A percentile compares a stretch with the other conserved stretches of the same genome.
These are phyloP conservation scores for Muscina levida DNA, from an alignment of 2,888 invertebrate species.

Conservation along the genomic window DNA sequence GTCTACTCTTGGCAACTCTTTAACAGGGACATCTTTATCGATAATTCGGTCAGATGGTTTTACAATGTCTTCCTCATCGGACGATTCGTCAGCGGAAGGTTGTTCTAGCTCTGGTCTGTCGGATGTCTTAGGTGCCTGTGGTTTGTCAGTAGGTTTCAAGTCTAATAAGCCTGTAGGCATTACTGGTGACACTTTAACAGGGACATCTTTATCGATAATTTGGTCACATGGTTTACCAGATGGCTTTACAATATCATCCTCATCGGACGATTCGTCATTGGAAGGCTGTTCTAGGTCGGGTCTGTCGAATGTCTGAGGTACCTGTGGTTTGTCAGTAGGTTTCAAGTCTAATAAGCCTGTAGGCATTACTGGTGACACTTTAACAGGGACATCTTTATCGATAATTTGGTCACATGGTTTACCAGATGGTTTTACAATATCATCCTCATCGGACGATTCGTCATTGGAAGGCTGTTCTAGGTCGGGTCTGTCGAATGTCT, in stretches of 20 bases:
- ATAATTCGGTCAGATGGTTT: too few species aligned
- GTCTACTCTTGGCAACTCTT: not conserved
- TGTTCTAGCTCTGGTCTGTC: not conserved
- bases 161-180: not conserved
- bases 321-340: too few species aligned
- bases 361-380: too few species aligned
- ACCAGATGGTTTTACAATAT: too few species aligned
- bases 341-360: too few species aligned
- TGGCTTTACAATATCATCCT: conserved; percentile 5
- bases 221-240: not conserved
- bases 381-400: too few species aligned
- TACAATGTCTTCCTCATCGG: conserved; percentile 11
- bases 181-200: not conserved
- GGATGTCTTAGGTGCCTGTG: conserved; percentile 26
- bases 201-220: not conserved
- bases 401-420: too few species aligned
- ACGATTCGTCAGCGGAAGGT: conserved; percentile 51
- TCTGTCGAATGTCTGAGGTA: too few species aligned
- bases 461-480: not conserved
- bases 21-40: too few species aligned
- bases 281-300: not conserved
- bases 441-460: too few species aligned
- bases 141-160: conserved; percentile 6
- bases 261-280: conserved; percentile 55
- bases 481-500: conserved; percentile 12